phyloP scores from a whole-genome alignment of 2,888 invertebrate species.

The Parnassius apollo region DNA sequence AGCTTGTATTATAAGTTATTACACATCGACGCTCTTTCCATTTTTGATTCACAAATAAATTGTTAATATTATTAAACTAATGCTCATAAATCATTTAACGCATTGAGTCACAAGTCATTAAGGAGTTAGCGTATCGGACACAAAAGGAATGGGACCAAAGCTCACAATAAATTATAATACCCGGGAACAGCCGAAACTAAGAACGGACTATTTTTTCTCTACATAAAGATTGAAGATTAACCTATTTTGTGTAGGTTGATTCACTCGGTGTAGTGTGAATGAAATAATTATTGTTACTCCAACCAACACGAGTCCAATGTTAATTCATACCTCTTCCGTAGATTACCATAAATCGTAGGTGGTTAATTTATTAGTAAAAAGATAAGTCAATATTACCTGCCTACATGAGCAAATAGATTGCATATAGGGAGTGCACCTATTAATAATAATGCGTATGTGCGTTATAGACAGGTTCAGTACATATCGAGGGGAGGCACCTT shows the following conservation, averaged over 20 bases:
- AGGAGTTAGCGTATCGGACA: conserved; percentile 54
- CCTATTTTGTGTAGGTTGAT: not conserved
- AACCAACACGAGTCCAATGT: too few species aligned
- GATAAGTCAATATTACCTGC: too few species aligned
- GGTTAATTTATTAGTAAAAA: too few species aligned
- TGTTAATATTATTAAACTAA: conserved; percentile 37
- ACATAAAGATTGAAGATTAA: not conserved
- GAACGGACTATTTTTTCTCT: not conserved
- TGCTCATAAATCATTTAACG: conserved; percentile 59
- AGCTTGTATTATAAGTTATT: conserved; percentile 24
- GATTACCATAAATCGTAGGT: too few species aligned
- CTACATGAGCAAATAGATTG: too few species aligned
- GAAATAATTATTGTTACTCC: too few species aligned
- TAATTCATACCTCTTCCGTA: too few species aligned
- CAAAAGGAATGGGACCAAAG: conserved; percentile 58
- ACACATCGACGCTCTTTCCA: conserved; percentile 24
- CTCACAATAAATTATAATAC: conserved; percentile 55
- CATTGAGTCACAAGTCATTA: conserved; percentile 53
- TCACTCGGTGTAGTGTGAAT: too few species aligned
- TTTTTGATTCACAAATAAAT: conserved; percentile 27
- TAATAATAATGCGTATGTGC: too few species aligned
- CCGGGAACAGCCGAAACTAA: conserved; percentile 6
- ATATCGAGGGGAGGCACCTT: too few species aligned
- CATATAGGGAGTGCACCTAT: too few species aligned
- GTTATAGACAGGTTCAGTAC: too few species aligned